Base-by-base conservation (phyloP, 2,113 vertebrate genomes). In the Ranitomeya variabilis region DNA sequence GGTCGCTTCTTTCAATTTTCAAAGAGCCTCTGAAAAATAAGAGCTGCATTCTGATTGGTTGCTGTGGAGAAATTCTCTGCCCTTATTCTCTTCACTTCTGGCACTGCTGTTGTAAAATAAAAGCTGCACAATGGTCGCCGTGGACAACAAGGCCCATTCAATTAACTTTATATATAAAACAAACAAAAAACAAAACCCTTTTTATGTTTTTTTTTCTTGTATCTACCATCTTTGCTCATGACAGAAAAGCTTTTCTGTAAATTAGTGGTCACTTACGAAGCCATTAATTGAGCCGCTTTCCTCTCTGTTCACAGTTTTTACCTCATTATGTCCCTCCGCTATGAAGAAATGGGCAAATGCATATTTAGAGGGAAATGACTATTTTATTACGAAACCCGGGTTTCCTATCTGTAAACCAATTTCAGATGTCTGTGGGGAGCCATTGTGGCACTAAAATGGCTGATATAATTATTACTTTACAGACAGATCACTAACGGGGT, bases 401-500 rank as follows among this genome's bases (percentile, higher is more conserved):
- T 76, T 76, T 76, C 37, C 45, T 76, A 76, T 76, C 73, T 76
- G 73, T 76, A 76, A 76, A 45, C 73, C 73, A 51, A 76, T 76
- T 76, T 76, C 73, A 76, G 73, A 52, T 52, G 37, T 76, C 73
- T 76, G 45, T 45, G 45, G 73, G 73, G 45, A 76, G 73, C 73
- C 73, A 76, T 76, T 76, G 73, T 76, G 73, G 37, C 21, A 76
- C 37, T 76, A 52, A 76, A 76, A 51, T 51, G 73, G 73, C 73
- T 76, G 73, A 76, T 76, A 76, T 76, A 76, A 76, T 76, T 76
- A 76, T 76, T 76, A 76, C 16, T 76, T 76, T 76, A 76, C 73
- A 76, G 73, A 12, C 73, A 76, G 73, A 76, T 76, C 73, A 52
- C 73, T 76, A 76, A 37, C 45, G 37, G 73, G 73, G 73, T 76